Conservation (phyloP, 2,797 vertebrate genomes). For the Propithecus perrieri region DNA sequence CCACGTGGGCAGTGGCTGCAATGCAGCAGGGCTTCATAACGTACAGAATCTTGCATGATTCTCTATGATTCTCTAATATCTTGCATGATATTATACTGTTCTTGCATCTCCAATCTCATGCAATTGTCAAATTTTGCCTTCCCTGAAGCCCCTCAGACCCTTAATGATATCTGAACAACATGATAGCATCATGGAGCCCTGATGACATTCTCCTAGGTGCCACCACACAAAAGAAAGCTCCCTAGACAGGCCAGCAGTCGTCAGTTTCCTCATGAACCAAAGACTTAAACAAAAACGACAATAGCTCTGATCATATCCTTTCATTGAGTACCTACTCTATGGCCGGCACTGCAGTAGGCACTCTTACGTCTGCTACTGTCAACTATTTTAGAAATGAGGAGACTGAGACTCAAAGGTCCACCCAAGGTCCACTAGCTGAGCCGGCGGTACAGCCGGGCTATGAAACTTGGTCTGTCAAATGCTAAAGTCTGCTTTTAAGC, state of each 20-base stretch:
- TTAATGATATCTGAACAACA: not conserved
- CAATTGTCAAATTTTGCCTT: not conserved
- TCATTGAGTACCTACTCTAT: not conserved
- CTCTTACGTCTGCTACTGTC: not conserved
- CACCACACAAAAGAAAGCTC: not conserved
- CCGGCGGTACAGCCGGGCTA: not conserved
- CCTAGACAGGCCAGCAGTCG: not conserved
- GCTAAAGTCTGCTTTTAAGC: not conserved
- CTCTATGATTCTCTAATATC: too few relatives aligned
- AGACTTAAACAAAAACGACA: not conserved
- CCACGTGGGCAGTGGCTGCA: not conserved
- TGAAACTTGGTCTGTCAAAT: not conserved
- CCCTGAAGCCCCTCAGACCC: not conserved
- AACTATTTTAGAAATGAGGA: conserved; percentile 29
- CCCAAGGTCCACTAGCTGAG: not conserved
- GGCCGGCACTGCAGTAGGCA: not conserved
- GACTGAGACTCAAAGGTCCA: not conserved
- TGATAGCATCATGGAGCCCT: not conserved
- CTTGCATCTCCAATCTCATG: not conserved
- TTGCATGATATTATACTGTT: not conserved
- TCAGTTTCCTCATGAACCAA: not conserved
- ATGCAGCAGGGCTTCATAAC: not conserved
- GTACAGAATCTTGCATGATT: not conserved
- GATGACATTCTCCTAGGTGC: not conserved
- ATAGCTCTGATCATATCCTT: not conserved